A percentile compares a stretch with the other conserved stretches of the same genome.
phyloP scores from a whole-genome alignment of 2,797 vertebrate genomes.

The Phylloscopus collybita region DNA sequence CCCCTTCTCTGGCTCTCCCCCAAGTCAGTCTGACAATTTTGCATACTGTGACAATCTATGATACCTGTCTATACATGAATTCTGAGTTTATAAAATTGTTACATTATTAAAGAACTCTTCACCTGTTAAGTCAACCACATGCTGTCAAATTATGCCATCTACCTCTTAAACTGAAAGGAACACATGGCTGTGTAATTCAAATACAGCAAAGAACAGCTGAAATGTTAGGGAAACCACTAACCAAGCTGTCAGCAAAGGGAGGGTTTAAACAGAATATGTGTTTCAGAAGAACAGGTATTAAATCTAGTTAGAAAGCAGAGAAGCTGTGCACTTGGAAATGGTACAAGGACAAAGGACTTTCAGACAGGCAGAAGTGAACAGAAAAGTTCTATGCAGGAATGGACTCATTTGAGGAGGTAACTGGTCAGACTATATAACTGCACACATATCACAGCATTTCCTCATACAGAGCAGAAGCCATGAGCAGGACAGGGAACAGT shows the following conservation, averaged over 20 bases:
- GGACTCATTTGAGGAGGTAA: not conserved
- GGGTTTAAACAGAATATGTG: not conserved
- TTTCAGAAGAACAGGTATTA: not conserved
- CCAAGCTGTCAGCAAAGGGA: not conserved
- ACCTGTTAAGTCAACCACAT: not conserved
- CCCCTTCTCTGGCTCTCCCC: not conserved
- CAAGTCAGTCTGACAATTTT: not conserved
- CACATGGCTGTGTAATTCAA: not conserved
- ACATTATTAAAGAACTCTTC: not conserved
- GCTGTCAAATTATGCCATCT: not conserved
- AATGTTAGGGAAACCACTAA: not conserved
- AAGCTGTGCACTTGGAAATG: not conserved
- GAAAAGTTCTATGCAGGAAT: not conserved
- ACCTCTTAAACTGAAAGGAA: not conserved
- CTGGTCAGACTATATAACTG: not conserved
- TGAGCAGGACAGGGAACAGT: not conserved
- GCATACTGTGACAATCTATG: not conserved
- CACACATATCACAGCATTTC: accelerated
- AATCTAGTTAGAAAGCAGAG: not conserved
- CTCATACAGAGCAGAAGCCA: not conserved
- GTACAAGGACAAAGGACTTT: not conserved
- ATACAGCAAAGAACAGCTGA: not conserved
- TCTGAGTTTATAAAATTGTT: not conserved
- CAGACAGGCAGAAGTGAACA: not conserved
- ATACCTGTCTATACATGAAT: not conserved